Evolutionary conservation across 2,888 invertebrate species (phyloP), one percentile per base, ranked within the genome.

Genomic region (Bellardia pandia): DNA sequence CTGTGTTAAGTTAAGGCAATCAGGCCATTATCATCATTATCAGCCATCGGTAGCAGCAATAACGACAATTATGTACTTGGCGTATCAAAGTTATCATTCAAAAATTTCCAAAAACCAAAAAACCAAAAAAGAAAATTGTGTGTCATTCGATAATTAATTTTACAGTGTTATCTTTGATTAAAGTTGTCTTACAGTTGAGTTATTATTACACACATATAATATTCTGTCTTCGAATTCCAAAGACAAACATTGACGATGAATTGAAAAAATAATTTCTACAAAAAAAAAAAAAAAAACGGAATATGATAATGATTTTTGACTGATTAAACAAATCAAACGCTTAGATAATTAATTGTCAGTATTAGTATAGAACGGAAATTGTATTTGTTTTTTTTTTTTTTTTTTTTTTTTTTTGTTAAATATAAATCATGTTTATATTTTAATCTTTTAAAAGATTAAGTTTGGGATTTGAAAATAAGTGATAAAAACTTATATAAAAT

Each of bases 61-160:
- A n/a, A 82, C 62, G n/a, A 75, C 69, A 79, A 83, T 64, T 51
- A 62, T 66, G 13, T 37, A 33, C n/a, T 68, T 45, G 53, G 69
- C 53, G 23, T 40, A 51, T 68, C 23, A 48, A 66, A 74, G 42
- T 78, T 82, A 82, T 75, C 74, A 71, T 42, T 79, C 60, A 13
- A 37, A 81, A 64, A 72, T 8, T 60, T 60, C 37, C 60, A 48
- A 71, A 71, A 71, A 58, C 23, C 23, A 23, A 23, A 23, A 23
- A 23, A 23, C 23, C 23, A 30, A 4, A n/a, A 42, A 53, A 58
- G 9, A 66, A 66, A 51, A 71, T 76, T 69, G 62, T 83, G 74
- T 83, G 82, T 83, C 69, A 74, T 71, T 81, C 53, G 77, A 81
- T 87, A 87, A 87, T 87, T 87, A 87, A 87, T 87, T 85, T 85